These are phyloP conservation scores for Syngnathoides biaculeatus DNA, from an alignment of 2,113 vertebrate species.

Conservation along the genomic window DNA sequence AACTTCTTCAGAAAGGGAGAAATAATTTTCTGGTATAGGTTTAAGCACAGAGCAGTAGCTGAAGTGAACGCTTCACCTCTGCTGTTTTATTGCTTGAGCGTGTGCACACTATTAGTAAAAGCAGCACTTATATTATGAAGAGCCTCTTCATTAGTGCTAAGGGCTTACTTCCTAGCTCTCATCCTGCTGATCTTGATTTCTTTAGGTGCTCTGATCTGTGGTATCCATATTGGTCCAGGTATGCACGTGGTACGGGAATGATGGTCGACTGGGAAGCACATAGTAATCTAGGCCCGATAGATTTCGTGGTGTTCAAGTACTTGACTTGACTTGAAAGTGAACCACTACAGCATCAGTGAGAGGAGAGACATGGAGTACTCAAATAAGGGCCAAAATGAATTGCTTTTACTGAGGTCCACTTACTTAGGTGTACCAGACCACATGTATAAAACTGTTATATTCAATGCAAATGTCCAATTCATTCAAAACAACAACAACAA, in stretches of 20 bases:
- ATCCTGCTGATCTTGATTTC: slow-evolving; percentile 15
- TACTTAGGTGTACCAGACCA: too few relatives aligned
- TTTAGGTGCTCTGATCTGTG: slow-evolving; percentile 23
- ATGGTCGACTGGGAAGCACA: slow-evolving; percentile 21
- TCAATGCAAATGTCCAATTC: too few relatives aligned
- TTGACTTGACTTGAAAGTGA: too few relatives aligned
- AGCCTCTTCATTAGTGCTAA: slow-evolving; percentile 49
- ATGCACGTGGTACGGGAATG: background rate
- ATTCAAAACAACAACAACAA: too few relatives aligned
- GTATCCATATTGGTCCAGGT: slow-evolving; percentile 11
- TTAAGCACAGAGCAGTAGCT: slow-evolving; percentile 47
- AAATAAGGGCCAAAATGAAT: too few relatives aligned
- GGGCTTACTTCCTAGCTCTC: slow-evolving; percentile 7
- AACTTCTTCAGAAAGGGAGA: slow-evolving; percentile 38
- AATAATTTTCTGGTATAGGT: slow-evolving; percentile 45
- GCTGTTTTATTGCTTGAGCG: slow-evolving; percentile 15
- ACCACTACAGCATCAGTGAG: too few relatives aligned
- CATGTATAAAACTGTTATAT: too few relatives aligned
- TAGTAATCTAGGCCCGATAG: background rate
- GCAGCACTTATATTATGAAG: slow-evolving; percentile 41
- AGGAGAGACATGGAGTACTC: too few relatives aligned
- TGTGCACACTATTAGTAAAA: slow-evolving; percentile 30
- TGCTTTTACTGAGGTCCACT: too few relatives aligned
- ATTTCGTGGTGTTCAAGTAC: background rate
- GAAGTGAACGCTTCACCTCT: slow-evolving; percentile 29